Conservation (phyloP, 2,888 invertebrate genomes). For the Leptopilina drosophilae region DNA sequence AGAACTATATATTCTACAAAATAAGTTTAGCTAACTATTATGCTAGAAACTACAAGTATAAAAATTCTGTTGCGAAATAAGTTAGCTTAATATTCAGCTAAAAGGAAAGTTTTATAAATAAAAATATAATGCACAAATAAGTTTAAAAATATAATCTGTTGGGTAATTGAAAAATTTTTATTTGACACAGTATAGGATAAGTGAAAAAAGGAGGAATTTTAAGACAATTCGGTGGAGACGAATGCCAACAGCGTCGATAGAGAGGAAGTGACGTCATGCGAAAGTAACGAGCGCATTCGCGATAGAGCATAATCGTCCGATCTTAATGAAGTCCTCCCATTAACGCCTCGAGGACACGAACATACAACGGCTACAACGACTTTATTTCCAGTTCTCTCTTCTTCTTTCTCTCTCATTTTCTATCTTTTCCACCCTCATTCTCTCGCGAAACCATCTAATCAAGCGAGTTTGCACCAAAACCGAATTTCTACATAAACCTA, state of each 20-base stretch:
- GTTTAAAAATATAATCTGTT: too few relatives aligned
- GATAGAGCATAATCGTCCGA: conserved; percentile 67
- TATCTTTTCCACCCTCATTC: conserved; percentile 6
- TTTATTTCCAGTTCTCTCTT: conserved; percentile 54
- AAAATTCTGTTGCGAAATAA: too few relatives aligned
- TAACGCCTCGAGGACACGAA: conserved; percentile 55
- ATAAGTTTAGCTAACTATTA: too few relatives aligned
- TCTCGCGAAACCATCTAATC: conserved; percentile 58
- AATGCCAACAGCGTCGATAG: conserved; percentile 55
- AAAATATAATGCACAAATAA: too few relatives aligned
- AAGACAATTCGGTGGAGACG: conserved; percentile 49
- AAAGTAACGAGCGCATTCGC: conserved; percentile 68
- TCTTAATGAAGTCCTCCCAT: conserved; percentile 72
- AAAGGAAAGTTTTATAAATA: too few relatives aligned
- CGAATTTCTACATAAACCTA: conserved; percentile 4
- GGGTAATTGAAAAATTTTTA: too few relatives aligned
- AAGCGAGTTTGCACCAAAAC: conserved; percentile 30
- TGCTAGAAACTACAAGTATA: too few relatives aligned
- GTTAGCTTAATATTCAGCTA: too few relatives aligned
- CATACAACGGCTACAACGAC: conserved; percentile 52
- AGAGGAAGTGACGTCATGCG: conserved; percentile 70
- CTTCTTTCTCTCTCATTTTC: too few relatives aligned
- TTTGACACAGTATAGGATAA: conserved; percentile 1
- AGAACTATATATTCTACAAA: too few relatives aligned
- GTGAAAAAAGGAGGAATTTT: conserved; percentile 46